These are phyloP conservation scores for Andricus quercusramuli DNA, from an alignment of 2,888 invertebrate genomes.

Conservation along the genomic window DNA sequence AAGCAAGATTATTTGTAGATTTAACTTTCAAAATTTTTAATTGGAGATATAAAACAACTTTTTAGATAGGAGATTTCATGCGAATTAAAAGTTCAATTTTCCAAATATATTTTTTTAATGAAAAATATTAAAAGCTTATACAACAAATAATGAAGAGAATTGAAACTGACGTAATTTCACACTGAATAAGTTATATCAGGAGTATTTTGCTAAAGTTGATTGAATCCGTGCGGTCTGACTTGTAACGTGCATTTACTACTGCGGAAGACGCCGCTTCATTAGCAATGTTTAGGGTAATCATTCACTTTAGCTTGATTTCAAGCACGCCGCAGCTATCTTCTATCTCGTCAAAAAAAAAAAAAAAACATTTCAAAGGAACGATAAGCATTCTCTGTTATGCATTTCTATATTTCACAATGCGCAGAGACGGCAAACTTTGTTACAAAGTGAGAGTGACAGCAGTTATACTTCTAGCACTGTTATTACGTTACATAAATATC, in stretches of 20 bases:
- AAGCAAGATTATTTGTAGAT: no score
- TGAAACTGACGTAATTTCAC: background rate
- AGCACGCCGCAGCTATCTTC: background rate
- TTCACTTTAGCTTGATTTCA: background rate
- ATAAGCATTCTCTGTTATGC: conserved; percentile 4
- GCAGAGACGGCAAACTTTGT: conserved; percentile 8
- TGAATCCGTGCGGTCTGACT: conserved; percentile 33
- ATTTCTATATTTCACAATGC: conserved; percentile 25
- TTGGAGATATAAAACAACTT: no score
- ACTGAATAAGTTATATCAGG: background rate
- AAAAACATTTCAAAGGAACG: background rate
- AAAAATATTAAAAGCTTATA: no score
- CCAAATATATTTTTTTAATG: no score
- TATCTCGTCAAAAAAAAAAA: background rate
- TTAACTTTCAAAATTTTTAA: no score
- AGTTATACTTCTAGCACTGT: conserved; percentile 20
- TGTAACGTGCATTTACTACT: conserved; percentile 26
- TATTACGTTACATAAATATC: conserved; percentile 38
- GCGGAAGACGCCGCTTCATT: conserved; percentile 10
- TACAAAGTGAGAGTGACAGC: conserved; percentile 29
- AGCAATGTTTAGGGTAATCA: background rate
- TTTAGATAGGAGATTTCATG: no score
- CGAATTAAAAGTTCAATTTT: no score
- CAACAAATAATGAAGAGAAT: no score
- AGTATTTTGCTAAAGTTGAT: conserved; percentile 11